Evolutionary conservation across 2,113 vertebrate genomes (phyloP).

Genomic region (Lasiurus cinereus): DNA sequence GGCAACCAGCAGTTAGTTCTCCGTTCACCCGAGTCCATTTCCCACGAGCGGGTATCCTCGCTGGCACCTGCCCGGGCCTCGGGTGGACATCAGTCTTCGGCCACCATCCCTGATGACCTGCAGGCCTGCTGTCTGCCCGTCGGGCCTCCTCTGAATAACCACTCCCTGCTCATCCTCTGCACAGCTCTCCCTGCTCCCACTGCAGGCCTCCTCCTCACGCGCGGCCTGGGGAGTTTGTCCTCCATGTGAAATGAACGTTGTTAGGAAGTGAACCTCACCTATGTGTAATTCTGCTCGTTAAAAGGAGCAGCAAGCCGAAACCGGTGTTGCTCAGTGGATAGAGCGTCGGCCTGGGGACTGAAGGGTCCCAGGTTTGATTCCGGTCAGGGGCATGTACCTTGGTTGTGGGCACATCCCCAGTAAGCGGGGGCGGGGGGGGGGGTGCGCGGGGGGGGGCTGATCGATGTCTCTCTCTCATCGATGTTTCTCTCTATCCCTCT

Average conservation of each 20-base stretch:
- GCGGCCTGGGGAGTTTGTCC: neutral
- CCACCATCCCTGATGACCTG: neutral
- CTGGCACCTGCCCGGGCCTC: neutral
- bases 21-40: conserved; percentile 49
- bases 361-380: too few species aligned
- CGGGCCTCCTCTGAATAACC: neutral
- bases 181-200: neutral
- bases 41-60: neutral
- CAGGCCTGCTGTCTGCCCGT: neutral
- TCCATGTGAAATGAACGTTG: neutral
- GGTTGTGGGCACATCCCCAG: too few species aligned
- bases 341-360: too few species aligned
- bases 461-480: too few species aligned
- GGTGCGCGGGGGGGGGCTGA: too few species aligned
- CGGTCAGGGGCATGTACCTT: too few species aligned
- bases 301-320: conserved; percentile 31
- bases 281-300: conserved; percentile 22
- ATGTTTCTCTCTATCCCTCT: too few species aligned
- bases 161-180: neutral
- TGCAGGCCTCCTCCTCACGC: neutral
- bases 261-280: neutral
- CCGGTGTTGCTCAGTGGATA: too few species aligned
- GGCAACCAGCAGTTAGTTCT: conserved; percentile 50
- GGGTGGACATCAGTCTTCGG: neutral
- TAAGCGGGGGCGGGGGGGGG: too few species aligned